Base-by-base conservation (phyloP, 2,113 vertebrate species). In the Panthera tigris region DNA sequence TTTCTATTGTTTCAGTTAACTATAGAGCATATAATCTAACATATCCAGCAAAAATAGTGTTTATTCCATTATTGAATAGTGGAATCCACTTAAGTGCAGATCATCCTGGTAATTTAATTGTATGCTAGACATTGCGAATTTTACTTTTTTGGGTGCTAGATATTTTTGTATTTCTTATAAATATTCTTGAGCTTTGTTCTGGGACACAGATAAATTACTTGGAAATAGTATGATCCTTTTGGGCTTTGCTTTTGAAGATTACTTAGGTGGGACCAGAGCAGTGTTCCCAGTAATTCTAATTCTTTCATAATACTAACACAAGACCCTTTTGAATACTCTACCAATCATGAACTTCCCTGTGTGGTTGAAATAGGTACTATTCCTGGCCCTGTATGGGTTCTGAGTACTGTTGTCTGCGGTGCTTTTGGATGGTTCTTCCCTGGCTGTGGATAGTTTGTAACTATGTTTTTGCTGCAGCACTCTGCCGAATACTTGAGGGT, bases 121-220 rank as follows among this genome's bases (percentile, higher is more conserved):
- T 45, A 36, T 50, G 25, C 15, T 63, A 50, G 15, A 61, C 41
- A 76, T 6, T 50, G 39, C 84, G 61, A 89, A 39, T 57, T 74
- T 80, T 89, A 78, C 39, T 4, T 55, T 91, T 39, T 36, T 41
- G 8, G 4, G 55, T 50, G 25, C 50, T 82, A 16, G 52, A 23
- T 39, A 13, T 71, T 80, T 92, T 90, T 94, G 31, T 80, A 33
- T 92, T 78, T n/a, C 68, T 83, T 83, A 4, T 71, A 89, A 48
- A 52, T 80, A 80, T 91, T 23, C 45, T 78, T 94, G 31, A 94
- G 36, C 14, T 87, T 92, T 68, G 25, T 95, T 74, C 78, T 92
- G 61, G 33, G 29, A 82, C 68, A 71, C 14, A 92, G 31, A 29
- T 68, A 73, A 29, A 29, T 94, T 68, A 11, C n/a, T 73, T 82